Evolutionary conservation across 1,140 invertebrate species (phyloP).

Genomic region (Ditylenchus dipsaci): DNA sequence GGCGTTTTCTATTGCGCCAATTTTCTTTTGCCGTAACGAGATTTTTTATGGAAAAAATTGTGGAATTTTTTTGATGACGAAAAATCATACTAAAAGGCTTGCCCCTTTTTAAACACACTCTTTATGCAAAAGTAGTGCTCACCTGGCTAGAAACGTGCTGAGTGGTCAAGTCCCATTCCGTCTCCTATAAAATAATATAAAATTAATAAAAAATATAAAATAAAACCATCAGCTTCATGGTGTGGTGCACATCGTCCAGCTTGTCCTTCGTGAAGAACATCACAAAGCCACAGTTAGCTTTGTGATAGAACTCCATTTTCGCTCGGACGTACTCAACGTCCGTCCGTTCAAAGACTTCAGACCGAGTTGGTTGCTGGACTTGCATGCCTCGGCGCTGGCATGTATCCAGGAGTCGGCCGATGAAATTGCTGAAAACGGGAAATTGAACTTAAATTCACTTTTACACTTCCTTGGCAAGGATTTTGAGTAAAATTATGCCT

Average conservation of each 20-base stretch:
- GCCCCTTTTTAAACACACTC: too few species aligned
- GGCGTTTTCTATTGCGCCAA: too few species aligned
- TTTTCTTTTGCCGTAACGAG: too few species aligned
- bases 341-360: background rate
- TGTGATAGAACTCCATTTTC: background rate
- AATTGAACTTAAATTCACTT: too few species aligned
- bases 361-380: background rate
- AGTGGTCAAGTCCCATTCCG: slow-evolving; percentile 7
- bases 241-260: slow-evolving; percentile 17
- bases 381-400: slow-evolving; percentile 10
- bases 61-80: too few species aligned
- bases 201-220: too few species aligned
- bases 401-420: background rate
- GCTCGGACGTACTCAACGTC: background rate
- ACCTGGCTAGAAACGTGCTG: slow-evolving; percentile 15
- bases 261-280: slow-evolving; percentile 17
- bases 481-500: too few species aligned
- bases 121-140: too few species aligned
- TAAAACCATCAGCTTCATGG: slow-evolving; percentile 16
- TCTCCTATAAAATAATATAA: too few species aligned
- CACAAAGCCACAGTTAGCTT: slow-evolving; percentile 1
- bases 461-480: too few species aligned
- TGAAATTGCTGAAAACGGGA: slow-evolving; percentile 5
- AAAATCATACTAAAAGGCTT: too few species aligned
- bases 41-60: too few species aligned